A percentile compares a stretch with the other conserved stretches of the same genome.
Evolutionary conservation across 2,888 invertebrate species (phyloP).

Genomic region (Dinocampus coccinellae): DNA sequence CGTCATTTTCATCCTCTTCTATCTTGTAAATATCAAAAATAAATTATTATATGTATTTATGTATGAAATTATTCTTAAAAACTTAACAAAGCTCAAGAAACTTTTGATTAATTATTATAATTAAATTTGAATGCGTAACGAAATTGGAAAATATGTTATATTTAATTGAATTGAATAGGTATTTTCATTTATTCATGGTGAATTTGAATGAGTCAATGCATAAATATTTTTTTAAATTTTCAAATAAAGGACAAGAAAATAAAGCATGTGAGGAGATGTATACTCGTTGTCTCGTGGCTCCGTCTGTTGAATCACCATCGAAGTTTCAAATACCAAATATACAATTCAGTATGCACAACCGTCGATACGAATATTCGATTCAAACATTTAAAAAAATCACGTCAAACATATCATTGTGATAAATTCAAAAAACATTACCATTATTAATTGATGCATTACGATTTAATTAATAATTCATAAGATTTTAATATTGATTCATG

Average conservation of each 20-base stretch:
- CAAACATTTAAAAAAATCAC: too few species aligned
- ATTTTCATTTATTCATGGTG: not conserved
- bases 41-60: not conserved
- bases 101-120: not conserved
- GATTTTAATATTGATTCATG: too few species aligned
- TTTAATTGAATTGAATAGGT: not conserved
- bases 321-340: not conserved
- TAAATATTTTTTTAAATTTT: not conserved
- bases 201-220: not conserved
- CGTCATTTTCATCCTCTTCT: not conserved
- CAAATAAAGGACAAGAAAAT: not conserved
- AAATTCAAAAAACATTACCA: too few species aligned
- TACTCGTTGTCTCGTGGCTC: not conserved
- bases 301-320: not conserved
- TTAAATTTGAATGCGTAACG: not conserved
- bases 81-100: not conserved
- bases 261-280: not conserved
- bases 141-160: not conserved
- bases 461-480: too few species aligned
- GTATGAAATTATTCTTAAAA: not conserved
- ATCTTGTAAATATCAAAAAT: not conserved
- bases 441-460: too few species aligned
- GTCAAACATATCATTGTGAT: too few species aligned
- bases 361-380: not conserved
- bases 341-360: not conserved